A percentile compares a stretch with the other conserved stretches of the same genome.
Evolutionary conservation across 1,140 invertebrate genomes (phyloP).

Genomic region (Leucophenga varia): DNA sequence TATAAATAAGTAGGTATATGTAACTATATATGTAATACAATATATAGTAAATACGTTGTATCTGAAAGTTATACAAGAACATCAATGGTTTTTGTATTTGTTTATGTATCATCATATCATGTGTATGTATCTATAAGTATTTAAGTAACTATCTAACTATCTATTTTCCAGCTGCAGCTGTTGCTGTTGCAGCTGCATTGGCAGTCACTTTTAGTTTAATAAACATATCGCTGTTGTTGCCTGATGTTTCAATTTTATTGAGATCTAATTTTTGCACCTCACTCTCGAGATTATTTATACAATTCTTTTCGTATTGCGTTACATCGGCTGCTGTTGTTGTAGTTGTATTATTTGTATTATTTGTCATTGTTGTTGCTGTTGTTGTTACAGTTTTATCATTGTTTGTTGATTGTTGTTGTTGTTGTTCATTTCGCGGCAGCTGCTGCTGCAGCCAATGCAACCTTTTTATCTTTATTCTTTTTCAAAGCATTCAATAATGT

Average conservation of each 20-base stretch:
- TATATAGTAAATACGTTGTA: too few relatives aligned
- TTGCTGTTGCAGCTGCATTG: conserved; percentile 25
- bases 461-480: conserved; percentile 52
- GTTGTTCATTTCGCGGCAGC: conserved; percentile 32
- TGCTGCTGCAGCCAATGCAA: conserved; percentile 18
- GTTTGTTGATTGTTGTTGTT: conserved; percentile 4
- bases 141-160: too few relatives aligned
- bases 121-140: too few relatives aligned
- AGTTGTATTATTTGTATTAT: conserved; percentile 1
- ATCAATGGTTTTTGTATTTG: too few relatives aligned
- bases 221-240: conserved; percentile 38
- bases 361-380: conserved; percentile 1
- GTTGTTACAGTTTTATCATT: conserved; percentile 15
- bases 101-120: too few relatives aligned
- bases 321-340: conserved; percentile 25
- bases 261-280: conserved; percentile 51
- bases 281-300: conserved; percentile 49
- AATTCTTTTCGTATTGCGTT: conserved; percentile 50
- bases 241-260: conserved; percentile 25
- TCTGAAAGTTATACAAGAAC: too few relatives aligned
- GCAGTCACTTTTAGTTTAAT: conserved; percentile 47
- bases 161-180: conserved; percentile 41
- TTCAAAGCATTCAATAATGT: conserved; percentile 51
- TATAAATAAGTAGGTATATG: conserved; percentile 18
- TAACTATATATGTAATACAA: conserved; percentile 22